phyloP scores from a whole-genome alignment of 2,113 vertebrate species.

The Crotophaga sulcirostris region DNA sequence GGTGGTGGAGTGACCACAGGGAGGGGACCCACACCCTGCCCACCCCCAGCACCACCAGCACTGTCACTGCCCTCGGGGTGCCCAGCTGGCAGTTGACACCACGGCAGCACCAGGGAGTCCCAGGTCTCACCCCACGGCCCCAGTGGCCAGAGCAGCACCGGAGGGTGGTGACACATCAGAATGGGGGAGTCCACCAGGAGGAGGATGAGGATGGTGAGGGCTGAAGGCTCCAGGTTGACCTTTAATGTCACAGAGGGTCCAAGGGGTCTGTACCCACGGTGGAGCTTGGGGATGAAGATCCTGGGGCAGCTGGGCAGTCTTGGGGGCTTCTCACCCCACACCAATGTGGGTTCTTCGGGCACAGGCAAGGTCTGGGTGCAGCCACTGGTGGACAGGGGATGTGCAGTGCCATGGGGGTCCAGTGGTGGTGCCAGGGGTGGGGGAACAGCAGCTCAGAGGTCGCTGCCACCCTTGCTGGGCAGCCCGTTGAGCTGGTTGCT shows the following conservation, averaged over 20 bases:
- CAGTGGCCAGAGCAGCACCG: neutral
- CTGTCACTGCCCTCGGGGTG: accelerated
- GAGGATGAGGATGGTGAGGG: neutral
- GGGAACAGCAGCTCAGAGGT: neutral
- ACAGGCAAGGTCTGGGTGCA: neutral
- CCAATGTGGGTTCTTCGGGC: neutral
- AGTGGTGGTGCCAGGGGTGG: neutral
- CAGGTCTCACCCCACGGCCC: neutral
- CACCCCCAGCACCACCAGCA: neutral
- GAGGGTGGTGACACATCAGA: neutral
- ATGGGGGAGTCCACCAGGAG: neutral
- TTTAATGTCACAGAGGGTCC: neutral
- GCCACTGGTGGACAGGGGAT: neutral
- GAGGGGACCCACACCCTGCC: neutral
- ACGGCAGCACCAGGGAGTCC: too few relatives aligned
- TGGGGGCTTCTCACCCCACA: neutral
- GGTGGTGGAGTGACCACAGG: accelerated
- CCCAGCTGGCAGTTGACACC: accelerated
- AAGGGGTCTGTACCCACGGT: neutral
- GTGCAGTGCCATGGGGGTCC: neutral
- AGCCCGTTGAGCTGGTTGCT: constrained; percentile 68
- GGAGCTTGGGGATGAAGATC: neutral
- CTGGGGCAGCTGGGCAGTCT: neutral
- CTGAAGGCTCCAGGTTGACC: neutral
- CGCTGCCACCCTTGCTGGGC: neutral